These are phyloP conservation scores for Toxonevra muliebris DNA, from an alignment of 2,888 invertebrate species.

Conservation along the genomic window DNA sequence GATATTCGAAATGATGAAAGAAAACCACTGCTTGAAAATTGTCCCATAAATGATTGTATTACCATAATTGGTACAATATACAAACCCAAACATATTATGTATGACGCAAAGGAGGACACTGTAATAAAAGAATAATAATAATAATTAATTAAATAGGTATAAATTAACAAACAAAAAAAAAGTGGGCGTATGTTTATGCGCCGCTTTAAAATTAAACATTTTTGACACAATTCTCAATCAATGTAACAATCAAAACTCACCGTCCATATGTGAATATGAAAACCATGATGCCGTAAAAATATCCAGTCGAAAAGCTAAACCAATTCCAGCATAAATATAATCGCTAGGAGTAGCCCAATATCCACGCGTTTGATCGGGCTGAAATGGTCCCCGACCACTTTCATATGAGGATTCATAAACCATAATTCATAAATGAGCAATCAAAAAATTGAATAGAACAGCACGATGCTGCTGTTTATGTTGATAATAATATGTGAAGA, in stretches of 20 bases:
- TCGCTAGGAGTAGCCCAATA: constrained; percentile 79
- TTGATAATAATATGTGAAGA: neutral
- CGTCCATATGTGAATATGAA: constrained; percentile 48
- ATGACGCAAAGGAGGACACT: constrained; percentile 52
- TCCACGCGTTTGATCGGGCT: constrained; percentile 67
- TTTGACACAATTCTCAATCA: neutral
- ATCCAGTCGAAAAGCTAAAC: constrained; percentile 83
- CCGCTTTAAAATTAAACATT: neutral
- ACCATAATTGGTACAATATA: constrained; percentile 88
- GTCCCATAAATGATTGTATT: constrained; percentile 87
- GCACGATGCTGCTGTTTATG: too few species aligned
- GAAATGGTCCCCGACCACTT: constrained; percentile 55
- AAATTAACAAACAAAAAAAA: too few species aligned
- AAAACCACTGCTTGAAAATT: constrained; percentile 83
- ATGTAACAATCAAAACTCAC: constrained; percentile 49
- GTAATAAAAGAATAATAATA: too few species aligned
- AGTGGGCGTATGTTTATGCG: too few species aligned
- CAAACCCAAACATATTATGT: constrained; percentile 73
- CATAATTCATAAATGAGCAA: constrained; percentile 47
- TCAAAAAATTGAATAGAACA: too few species aligned
- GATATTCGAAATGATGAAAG: constrained; percentile 82
- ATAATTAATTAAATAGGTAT: too few species aligned
- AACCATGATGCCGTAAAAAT: constrained; percentile 74
- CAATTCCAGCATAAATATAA: constrained; percentile 80
- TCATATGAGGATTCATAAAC: constrained; percentile 60